These are phyloP conservation scores for Phaenicophaeus curvirostris DNA, from an alignment of 2,797 vertebrate genomes.

Conservation along the genomic window DNA sequence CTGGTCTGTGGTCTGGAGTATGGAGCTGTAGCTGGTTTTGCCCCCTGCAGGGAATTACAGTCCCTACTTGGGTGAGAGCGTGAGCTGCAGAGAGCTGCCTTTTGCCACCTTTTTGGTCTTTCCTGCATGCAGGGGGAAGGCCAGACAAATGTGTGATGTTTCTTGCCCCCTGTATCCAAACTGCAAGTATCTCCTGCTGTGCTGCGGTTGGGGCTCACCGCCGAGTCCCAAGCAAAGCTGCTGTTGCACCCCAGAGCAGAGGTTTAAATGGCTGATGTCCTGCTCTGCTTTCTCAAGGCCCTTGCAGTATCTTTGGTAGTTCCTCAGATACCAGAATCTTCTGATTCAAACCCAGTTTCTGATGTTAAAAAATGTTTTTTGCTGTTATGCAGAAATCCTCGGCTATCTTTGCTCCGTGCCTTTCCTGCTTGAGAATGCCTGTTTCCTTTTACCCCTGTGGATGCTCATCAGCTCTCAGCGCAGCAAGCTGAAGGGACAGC, in stretches of 20 bases:
- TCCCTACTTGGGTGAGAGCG: background rate
- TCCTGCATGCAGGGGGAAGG: background rate
- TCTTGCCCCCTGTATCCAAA: background rate
- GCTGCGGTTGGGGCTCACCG: background rate
- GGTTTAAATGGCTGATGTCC: background rate
- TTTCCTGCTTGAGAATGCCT: background rate
- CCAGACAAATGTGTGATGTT: background rate
- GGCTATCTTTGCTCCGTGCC: background rate
- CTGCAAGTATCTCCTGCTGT: background rate
- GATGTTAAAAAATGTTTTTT: background rate
- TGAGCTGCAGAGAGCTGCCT: background rate
- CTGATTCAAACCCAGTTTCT: background rate
- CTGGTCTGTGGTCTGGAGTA: background rate
- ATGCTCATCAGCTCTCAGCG: fast-evolving
- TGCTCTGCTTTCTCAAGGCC: background rate
- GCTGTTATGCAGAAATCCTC: background rate
- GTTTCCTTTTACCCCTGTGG: background rate
- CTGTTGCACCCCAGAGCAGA: background rate
- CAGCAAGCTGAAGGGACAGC: background rate
- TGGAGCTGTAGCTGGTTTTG: background rate
- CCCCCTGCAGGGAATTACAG: background rate
- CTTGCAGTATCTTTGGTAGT: background rate
- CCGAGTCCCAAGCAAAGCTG: background rate
- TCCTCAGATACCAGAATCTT: background rate
- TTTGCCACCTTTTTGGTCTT: background rate